A percentile compares a stretch with the other conserved stretches of the same genome.
phyloP scores from a whole-genome alignment of 2,797 vertebrate genomes.

The Rhinogobio ventralis region DNA sequence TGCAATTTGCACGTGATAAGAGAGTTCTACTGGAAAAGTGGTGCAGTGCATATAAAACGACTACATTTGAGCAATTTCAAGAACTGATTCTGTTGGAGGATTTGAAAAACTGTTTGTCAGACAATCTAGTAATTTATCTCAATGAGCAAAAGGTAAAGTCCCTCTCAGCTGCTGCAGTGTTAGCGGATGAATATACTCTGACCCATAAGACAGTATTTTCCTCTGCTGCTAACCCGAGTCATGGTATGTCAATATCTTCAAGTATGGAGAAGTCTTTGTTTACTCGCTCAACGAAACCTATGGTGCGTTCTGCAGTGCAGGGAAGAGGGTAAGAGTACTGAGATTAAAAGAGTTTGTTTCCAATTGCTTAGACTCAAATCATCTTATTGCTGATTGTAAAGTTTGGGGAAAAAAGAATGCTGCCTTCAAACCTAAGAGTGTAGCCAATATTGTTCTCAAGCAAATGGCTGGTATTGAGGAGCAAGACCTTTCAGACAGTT shows the following conservation, averaged over 20 bases:
- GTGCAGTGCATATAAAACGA: too few species aligned
- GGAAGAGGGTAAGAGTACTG: background rate
- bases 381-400: background rate
- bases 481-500: background rate
- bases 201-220: too few species aligned
- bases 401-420: background rate
- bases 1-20: too few species aligned
- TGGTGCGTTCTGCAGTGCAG: background rate
- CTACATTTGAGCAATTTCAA: too few species aligned
- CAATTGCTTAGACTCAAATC: background rate
- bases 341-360: background rate
- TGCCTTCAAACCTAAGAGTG: background rate
- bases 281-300: background rate
- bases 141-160: too few species aligned
- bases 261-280: background rate
- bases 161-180: too few species aligned
- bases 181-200: too few species aligned
- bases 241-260: background rate
- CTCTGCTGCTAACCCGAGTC: background rate
- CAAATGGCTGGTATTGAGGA: background rate
- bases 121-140: too few species aligned
- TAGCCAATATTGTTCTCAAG: background rate
- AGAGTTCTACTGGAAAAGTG: too few species aligned
- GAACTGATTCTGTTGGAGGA: too few species aligned
- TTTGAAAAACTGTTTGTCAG: too few species aligned